A percentile compares a stretch with the other conserved stretches of the same genome.
Conservation (phyloP, 2,797 vertebrate genomes). For the Dryobates pubescens region DNA sequence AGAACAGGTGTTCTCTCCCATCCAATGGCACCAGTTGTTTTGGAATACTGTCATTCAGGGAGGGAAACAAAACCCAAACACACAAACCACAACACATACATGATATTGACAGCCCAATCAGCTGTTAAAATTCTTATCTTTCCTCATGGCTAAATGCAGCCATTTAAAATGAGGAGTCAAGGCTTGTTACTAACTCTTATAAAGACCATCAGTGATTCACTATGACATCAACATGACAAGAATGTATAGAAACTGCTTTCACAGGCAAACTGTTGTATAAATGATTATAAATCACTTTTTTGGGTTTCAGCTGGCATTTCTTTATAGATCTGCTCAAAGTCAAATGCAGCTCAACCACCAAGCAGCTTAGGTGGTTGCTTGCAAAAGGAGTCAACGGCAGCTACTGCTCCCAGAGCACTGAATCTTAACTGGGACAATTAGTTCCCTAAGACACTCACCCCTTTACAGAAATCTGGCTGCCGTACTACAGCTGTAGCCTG, state of each 20-base stretch:
- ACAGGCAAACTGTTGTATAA: not conserved
- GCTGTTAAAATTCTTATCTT: not conserved
- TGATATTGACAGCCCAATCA: not conserved
- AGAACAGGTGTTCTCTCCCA: not conserved
- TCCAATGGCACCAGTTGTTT: not conserved
- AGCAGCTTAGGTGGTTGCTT: not conserved
- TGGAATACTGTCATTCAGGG: not conserved
- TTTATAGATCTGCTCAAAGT: not conserved
- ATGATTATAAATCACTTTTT: not conserved
- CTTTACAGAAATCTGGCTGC: not conserved
- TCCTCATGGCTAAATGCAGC: not conserved
- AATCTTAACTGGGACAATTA: not conserved
- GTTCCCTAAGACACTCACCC: not conserved
- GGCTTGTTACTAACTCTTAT: not conserved
- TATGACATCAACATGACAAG: not conserved
- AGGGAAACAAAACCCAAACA: not conserved
- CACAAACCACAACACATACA: not conserved
- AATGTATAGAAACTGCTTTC: not conserved
- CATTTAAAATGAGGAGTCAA: constrained; percentile 3
- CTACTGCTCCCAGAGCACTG: not conserved
- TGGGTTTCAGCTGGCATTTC: not conserved
- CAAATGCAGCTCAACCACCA: not conserved
- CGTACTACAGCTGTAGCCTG: not conserved
- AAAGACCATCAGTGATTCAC: not conserved
- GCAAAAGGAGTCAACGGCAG: not conserved